Conservation (phyloP, 2,888 invertebrate genomes). For the Dryocosmus kuriphilus region DNA sequence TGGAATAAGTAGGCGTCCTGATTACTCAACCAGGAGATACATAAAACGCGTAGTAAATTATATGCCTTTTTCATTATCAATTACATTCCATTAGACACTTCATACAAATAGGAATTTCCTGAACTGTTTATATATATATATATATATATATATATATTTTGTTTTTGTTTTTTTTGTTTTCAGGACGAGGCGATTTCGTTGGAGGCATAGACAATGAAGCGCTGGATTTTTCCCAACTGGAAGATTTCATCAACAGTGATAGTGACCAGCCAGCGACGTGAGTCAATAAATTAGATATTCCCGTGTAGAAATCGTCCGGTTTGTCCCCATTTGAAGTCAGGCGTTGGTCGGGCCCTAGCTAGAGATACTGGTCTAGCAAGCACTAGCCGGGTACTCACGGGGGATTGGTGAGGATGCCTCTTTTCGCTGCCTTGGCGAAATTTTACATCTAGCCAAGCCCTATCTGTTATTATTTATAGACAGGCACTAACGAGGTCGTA, state of each 20-base stretch:
- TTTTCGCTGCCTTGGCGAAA: no score
- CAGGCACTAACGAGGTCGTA: no score
- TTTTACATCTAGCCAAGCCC: no score
- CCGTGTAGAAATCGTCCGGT: no score
- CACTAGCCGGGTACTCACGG: no score
- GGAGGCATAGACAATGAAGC: conserved; percentile 93
- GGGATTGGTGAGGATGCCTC: no score
- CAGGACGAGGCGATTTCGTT: conserved; percentile 89
- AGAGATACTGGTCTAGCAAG: no score
- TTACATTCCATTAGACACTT: no score
- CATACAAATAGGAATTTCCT: background rate
- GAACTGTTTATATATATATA: conserved; percentile 23
- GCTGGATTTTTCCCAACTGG: conserved; percentile 88
- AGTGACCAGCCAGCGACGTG: conserved; percentile 75
- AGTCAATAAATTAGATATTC: conserved; percentile 59
- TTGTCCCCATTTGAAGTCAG: no score
- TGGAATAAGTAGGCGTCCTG: conserved; percentile 32
- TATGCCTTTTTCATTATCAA: background rate
- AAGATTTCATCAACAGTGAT: conserved; percentile 92
- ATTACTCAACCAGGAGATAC: conserved; percentile 21
- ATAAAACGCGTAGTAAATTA: background rate
- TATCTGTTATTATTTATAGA: no score
- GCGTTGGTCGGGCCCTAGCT: no score
- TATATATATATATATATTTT: no score
- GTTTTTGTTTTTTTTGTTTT: conserved; percentile 55